Evolutionary conservation across 2,888 invertebrate species (phyloP).

Genomic region (Sialis lutaria): DNA sequence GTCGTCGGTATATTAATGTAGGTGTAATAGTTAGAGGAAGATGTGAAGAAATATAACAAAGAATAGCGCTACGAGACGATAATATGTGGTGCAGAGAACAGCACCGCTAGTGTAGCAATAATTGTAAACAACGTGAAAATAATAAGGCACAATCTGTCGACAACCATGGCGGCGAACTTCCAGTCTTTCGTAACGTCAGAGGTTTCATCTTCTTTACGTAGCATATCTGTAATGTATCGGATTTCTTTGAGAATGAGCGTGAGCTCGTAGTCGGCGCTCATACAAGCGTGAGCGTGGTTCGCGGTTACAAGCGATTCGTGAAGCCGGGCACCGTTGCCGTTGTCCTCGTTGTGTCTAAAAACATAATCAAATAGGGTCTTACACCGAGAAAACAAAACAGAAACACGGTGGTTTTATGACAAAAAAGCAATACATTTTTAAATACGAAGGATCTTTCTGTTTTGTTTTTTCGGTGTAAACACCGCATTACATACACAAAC

Average conservation of each 20-base stretch:
- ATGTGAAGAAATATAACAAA: too few species aligned
- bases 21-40: too few species aligned
- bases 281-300: slow-evolving; percentile 47
- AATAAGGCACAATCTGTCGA: slow-evolving; percentile 99
- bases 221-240: slow-evolving; percentile 82
- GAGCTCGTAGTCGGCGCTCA: slow-evolving; percentile 86
- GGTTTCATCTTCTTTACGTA: slow-evolving; percentile 88
- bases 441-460: too few species aligned
- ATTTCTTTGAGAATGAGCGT: slow-evolving; percentile 89
- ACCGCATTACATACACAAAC: too few species aligned
- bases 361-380: too few species aligned
- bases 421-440: too few species aligned
- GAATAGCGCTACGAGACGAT: slow-evolving; percentile 59
- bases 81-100: slow-evolving; percentile 91
- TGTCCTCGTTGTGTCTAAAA: slow-evolving; percentile 27
- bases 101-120: slow-evolving; percentile 91
- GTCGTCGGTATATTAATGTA: too few species aligned
- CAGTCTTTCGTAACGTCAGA: slow-evolving; percentile 93
- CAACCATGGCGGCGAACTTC: slow-evolving; percentile 99
- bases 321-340: slow-evolving; percentile 44
- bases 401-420: too few species aligned
- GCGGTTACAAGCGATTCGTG: slow-evolving; percentile 56
- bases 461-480: too few species aligned
- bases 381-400: too few species aligned
- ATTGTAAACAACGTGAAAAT: slow-evolving; percentile 97